These are phyloP conservation scores for Alitta virens DNA, from an alignment of 2,888 invertebrate species.

Conservation along the genomic window DNA sequence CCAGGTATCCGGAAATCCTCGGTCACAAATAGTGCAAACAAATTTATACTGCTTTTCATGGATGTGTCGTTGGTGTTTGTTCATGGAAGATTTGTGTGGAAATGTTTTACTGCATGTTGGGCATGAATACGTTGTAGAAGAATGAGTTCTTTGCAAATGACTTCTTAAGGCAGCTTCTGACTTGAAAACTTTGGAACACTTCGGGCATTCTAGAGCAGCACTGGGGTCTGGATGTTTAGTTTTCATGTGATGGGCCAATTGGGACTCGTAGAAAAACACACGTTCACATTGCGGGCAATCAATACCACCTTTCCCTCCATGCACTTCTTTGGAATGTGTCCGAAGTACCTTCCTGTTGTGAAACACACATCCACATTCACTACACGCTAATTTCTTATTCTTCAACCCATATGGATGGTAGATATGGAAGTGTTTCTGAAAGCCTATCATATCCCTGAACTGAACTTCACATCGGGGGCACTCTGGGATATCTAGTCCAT, in stretches of 20 bases:
- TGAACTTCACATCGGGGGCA: conserved; percentile 7
- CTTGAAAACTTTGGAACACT: conserved; percentile 8
- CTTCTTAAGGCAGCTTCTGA: conserved; percentile 1
- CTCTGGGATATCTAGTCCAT: not conserved
- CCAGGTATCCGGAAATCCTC: not conserved
- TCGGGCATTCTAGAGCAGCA: conserved; percentile 2
- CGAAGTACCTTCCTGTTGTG: conserved; percentile 2
- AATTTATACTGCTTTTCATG: not conserved
- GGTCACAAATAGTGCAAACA: not conserved
- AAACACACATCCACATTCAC: conserved; percentile 3
- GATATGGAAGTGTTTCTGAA: conserved; percentile 16
- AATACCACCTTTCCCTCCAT: conserved; percentile 10
- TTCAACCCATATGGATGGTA: conserved; percentile 11
- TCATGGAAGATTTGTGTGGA: not conserved
- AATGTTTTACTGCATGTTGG: not conserved
- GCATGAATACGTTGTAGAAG: conserved; percentile 5
- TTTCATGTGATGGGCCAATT: not conserved
- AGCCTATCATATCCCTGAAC: conserved; percentile 1
- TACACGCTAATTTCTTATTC: conserved; percentile 11
- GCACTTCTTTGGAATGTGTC: not conserved
- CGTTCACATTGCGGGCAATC: conserved; percentile 6
- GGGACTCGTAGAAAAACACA: not conserved
- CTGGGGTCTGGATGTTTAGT: conserved; percentile 6
- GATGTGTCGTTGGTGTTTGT: not conserved
- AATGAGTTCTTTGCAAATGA: conserved; percentile 5